These are phyloP conservation scores for Clostera curtula DNA, from an alignment of 2,888 invertebrate species.

Conservation along the genomic window DNA sequence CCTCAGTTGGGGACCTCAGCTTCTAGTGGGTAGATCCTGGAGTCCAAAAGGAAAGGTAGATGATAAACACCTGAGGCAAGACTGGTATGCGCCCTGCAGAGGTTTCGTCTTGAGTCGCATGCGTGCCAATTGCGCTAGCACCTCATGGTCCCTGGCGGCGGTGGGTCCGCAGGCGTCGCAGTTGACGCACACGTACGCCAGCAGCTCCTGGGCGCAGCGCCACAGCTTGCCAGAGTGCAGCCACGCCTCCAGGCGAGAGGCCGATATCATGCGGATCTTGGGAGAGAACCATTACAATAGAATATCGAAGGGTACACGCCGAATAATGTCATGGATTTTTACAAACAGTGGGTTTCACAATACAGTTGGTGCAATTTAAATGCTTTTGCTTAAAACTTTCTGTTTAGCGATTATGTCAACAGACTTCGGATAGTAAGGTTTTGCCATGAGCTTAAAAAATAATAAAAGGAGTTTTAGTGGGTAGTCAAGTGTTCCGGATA, in stretches of 20 bases:
- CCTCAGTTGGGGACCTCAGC: too few relatives aligned
- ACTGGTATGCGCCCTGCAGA: constrained; percentile 90
- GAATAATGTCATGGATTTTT: too few relatives aligned
- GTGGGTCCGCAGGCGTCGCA: constrained; percentile 78
- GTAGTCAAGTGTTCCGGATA: too few relatives aligned
- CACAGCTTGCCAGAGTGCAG: constrained; percentile 96
- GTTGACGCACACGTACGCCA: constrained; percentile 93
- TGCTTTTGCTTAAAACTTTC: background rate
- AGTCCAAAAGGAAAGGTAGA: too few relatives aligned
- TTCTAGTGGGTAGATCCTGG: too few relatives aligned
- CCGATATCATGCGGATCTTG: constrained; percentile 83
- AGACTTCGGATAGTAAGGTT: background rate
- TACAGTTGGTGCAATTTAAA: too few relatives aligned
- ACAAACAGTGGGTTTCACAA: too few relatives aligned
- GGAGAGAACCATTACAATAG: background rate
- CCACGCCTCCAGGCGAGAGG: constrained; percentile 92
- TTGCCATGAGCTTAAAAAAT: too few relatives aligned
- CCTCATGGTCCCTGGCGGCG: constrained; percentile 79
- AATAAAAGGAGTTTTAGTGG: too few relatives aligned
- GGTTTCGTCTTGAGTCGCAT: constrained; percentile 96
- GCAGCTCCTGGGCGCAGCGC: constrained; percentile 92
- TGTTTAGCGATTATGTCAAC: background rate
- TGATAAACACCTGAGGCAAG: constrained; percentile 78
- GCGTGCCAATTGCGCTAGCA: constrained; percentile 89
- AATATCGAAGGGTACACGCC: too few relatives aligned